Conservation (phyloP, 2,797 vertebrate genomes). For the Neosilurus mollespiculum region DNA sequence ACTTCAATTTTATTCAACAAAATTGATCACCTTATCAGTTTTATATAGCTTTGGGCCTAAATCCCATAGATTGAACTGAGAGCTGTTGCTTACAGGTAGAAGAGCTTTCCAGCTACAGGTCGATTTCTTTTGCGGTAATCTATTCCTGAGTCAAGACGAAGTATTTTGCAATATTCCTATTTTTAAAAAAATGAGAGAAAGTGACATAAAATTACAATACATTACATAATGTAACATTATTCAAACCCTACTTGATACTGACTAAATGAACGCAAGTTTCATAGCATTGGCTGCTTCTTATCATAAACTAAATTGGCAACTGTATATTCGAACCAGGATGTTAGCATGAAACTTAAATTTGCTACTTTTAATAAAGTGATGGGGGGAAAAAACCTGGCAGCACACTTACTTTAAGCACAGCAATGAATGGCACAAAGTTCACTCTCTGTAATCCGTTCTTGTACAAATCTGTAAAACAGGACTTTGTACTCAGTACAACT, state of each 20-base stretch:
- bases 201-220: neutral
- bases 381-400: constrained; percentile 35
- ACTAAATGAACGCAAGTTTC: neutral
- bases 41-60: neutral
- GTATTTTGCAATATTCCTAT: constrained; percentile 86
- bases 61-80: neutral
- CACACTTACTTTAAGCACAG: constrained; percentile 86
- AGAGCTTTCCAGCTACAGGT: constrained; percentile 87
- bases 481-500: constrained; percentile 33
- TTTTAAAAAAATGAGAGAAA: neutral
- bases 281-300: neutral
- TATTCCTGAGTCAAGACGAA: constrained; percentile 91
- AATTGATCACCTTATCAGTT: neutral
- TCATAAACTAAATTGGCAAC: neutral
- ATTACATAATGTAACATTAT: neutral
- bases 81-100: constrained; percentile 81
- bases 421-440: constrained; percentile 98
- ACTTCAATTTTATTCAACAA: neutral
- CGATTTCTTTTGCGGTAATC: constrained; percentile 89
- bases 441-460: constrained; percentile 97
- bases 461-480: constrained; percentile 88
- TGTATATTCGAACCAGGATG: neutral
- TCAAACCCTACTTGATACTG: neutral
- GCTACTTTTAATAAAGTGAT: neutral
- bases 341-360: neutral